Base-by-base conservation (phyloP, 2,888 invertebrate genomes). In the Flexamia atlantica region DNA sequence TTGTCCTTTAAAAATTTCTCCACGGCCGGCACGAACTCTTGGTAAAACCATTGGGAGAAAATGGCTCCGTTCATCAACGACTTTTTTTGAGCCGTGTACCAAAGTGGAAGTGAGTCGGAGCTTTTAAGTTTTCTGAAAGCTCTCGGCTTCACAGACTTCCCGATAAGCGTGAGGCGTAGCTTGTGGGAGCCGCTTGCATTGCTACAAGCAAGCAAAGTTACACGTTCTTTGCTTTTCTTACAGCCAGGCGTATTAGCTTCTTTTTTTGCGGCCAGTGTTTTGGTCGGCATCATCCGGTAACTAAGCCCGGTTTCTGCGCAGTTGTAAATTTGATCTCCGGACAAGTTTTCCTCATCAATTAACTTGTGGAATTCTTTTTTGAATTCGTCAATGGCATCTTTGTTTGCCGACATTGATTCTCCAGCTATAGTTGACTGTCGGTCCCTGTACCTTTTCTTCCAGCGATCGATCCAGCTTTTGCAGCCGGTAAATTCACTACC, bases 221-320 rank as follows among this genome's bases (percentile, higher is more conserved):
- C 7, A 64, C 87, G 25, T 80, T 88, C 87, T 85, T 88, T 88
- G 60, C 86, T 85, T 32, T 84, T 76, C 85, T 88, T 88, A 70
- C 86, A 85, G 17, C 87, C 88, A 30, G 83, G 84, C 80, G 86
- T 87, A 84, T 7, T 5, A 10, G 10, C 12, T 70, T 70, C 70
- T 1, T 84, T 74, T 84, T 84, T 84, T 57, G 84, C 84, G 81
- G 86, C 87, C 68, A 86, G 82, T 40, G 86, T 87, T 36, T 81
- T 85, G 85, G 83, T 85, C 53, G 87, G 87, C 64, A 88, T 84
- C 81, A 85, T 85, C 86, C 86, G 87, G 81, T 85, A 87, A 81
- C 87, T 87, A 76, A 88, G 85, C 28, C 87, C 87, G 10, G 87
- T 88, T 83, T 88, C 87, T 82, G 87, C 88, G 28, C 86, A 86